A percentile compares a stretch with the other conserved stretches of the same genome.
These are phyloP conservation scores for Nephotettix cincticeps DNA, from an alignment of 1,140 invertebrate genomes.

Conservation along the genomic window DNA sequence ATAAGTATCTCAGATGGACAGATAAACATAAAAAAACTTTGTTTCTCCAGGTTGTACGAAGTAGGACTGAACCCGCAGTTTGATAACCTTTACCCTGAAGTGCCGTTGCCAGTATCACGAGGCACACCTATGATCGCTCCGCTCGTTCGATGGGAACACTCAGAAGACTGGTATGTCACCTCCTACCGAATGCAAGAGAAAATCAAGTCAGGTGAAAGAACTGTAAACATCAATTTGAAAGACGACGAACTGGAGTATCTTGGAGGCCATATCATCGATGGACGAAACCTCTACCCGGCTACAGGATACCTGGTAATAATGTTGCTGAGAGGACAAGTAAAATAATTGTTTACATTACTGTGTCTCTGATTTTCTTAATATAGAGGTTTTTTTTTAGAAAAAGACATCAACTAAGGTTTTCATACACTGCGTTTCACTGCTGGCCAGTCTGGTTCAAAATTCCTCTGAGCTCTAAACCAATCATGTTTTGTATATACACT, in stretches of 20 bases:
- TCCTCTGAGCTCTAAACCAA: too few species aligned
- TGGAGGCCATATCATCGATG: slow-evolving; percentile 84
- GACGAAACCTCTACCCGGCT: slow-evolving; percentile 83
- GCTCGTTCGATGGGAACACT: slow-evolving; percentile 88
- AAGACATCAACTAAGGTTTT: too few species aligned
- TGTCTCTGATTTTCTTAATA: too few species aligned
- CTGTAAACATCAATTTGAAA: slow-evolving; percentile 58
- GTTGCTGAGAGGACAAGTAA: too few species aligned
- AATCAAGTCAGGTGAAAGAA: slow-evolving; percentile 62
- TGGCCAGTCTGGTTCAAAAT: too few species aligned
- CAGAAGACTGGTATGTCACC: slow-evolving; percentile 66
- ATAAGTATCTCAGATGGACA: too few species aligned
- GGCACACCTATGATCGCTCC: slow-evolving; percentile 76
- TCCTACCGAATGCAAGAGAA: slow-evolving; percentile 60
- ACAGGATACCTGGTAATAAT: slow-evolving; percentile 75
- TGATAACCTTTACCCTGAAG: slow-evolving; percentile 57
- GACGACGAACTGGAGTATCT: slow-evolving; percentile 75
- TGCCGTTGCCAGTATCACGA: slow-evolving; percentile 75
- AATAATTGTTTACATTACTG: too few species aligned
- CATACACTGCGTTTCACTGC: too few species aligned
- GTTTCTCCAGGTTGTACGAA: slow-evolving; percentile 35
- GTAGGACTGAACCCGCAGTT: slow-evolving; percentile 38
- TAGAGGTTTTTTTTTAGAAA: too few species aligned
- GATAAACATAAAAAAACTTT: too few species aligned
- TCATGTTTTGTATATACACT: too few species aligned